Percentiles rank a stretch among this genome's conserved stretches.
These are phyloP conservation scores for Pachypeltis micranthus DNA, from an alignment of 1,140 invertebrate genomes.

Conservation along the genomic window DNA sequence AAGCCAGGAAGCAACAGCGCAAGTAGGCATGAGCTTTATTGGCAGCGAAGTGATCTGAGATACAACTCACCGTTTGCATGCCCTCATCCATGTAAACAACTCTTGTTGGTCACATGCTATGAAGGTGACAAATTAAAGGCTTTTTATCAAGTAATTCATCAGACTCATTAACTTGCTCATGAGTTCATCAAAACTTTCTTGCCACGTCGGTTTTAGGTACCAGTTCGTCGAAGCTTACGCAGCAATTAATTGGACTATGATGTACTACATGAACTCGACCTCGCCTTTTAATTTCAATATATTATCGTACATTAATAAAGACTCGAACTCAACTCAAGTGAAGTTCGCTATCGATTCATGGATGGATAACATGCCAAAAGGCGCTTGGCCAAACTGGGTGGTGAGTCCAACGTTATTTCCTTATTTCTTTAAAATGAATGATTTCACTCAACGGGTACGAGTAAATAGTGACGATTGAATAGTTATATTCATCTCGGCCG, in stretches of 20 bases:
- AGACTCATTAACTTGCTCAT: background rate
- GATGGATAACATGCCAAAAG: constrained; percentile 39
- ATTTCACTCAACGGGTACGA: no score
- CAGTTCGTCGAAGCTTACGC: constrained; percentile 37
- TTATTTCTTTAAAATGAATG: constrained; percentile 4
- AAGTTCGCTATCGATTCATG: constrained; percentile 40
- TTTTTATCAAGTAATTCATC: background rate
- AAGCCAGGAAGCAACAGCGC: no score
- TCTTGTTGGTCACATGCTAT: background rate
- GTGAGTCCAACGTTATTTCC: constrained; percentile 32
- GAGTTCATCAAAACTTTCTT: no score
- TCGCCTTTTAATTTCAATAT: constrained; percentile 45
- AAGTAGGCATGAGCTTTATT: no score
- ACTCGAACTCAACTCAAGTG: constrained; percentile 38
- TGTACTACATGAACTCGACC: constrained; percentile 35
- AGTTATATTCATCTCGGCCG: no score
- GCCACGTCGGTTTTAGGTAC: constrained; percentile 33
- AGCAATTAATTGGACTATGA: constrained; percentile 27
- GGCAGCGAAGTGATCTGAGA: background rate
- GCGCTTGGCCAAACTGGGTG: constrained; percentile 44
- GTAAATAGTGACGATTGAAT: no score
- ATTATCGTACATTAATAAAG: constrained; percentile 37
- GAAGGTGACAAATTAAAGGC: background rate
- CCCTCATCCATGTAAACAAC: background rate
- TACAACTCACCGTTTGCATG: background rate